phyloP scores from a whole-genome alignment of 1,140 invertebrate genomes.

The Yoshiicerus persimilis region DNA sequence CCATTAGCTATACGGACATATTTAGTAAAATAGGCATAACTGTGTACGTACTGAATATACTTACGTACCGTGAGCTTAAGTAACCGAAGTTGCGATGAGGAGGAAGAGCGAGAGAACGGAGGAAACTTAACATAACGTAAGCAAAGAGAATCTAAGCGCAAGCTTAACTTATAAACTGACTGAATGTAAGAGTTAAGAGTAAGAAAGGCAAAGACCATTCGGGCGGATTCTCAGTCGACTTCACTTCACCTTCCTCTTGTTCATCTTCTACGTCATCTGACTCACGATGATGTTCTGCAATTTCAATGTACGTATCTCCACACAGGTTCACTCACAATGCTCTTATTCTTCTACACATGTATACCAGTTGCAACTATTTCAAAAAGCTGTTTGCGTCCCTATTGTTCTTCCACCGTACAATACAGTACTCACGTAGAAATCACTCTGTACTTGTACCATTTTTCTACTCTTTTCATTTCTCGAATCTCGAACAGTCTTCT shows the following conservation, averaged over 20 bases:
- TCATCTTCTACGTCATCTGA: background rate
- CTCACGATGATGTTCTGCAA: background rate
- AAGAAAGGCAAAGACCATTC: background rate
- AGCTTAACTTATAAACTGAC: background rate
- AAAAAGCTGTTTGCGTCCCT: background rate
- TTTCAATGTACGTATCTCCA: background rate
- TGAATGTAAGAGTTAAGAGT: background rate
- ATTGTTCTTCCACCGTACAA: background rate
- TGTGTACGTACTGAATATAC: background rate
- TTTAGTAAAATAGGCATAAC: too few species aligned
- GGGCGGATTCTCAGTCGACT: conserved; percentile 13
- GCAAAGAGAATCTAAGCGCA: background rate
- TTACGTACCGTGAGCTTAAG: too few species aligned
- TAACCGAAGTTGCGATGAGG: background rate
- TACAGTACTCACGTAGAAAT: background rate
- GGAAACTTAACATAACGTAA: background rate
- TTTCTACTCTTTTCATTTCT: background rate
- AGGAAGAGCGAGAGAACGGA: background rate
- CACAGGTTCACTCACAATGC: background rate
- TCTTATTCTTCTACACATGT: background rate
- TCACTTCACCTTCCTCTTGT: conserved; percentile 4
- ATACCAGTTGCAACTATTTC: background rate
- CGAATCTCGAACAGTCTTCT: background rate
- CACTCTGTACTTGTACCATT: background rate
- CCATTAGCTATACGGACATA: background rate